Percentiles rank a stretch among this genome's conserved stretches.
phyloP scores from a whole-genome alignment of 2,888 invertebrate genomes.

The Gari tellinella region DNA sequence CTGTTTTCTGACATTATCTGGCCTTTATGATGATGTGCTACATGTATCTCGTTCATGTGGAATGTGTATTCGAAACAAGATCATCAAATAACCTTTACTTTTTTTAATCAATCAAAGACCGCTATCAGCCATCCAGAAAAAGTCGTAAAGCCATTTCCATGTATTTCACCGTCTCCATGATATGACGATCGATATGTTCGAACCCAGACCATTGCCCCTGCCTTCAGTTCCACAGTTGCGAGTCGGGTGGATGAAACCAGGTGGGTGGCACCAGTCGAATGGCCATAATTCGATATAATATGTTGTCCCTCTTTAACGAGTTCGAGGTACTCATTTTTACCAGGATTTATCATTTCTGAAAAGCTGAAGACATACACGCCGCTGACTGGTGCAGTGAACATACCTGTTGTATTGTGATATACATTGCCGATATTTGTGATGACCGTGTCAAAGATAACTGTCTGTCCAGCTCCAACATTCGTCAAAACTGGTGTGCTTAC shows the following conservation, averaged over 20 bases:
- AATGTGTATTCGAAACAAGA: too few species aligned
- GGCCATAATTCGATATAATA: slow-evolving; percentile 18
- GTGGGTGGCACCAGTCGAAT: slow-evolving; percentile 1
- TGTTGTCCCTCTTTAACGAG: slow-evolving; percentile 14
- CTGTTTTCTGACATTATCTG: too few species aligned
- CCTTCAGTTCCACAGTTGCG: slow-evolving; percentile 1
- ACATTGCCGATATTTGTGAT: slow-evolving; percentile 19
- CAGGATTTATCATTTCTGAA: slow-evolving; percentile 14
- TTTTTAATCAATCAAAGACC: background rate
- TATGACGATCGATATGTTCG: background rate
- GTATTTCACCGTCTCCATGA: slow-evolving; percentile 15
- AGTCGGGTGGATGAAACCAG: slow-evolving; percentile 9
- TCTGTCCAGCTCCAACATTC: slow-evolving; percentile 7
- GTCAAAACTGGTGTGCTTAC: background rate
- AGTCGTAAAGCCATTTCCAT: slow-evolving; percentile 19
- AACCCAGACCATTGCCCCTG: slow-evolving; percentile 17
- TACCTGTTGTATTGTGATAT: slow-evolving; percentile 11
- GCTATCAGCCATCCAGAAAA: slow-evolving; percentile 9
- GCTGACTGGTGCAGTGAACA: slow-evolving; percentile 19
- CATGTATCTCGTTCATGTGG: too few species aligned
- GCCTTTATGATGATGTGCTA: too few species aligned
- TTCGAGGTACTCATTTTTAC: slow-evolving; percentile 9
- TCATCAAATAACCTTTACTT: too few species aligned
- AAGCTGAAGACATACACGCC: slow-evolving; percentile 17
- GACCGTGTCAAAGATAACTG: slow-evolving; percentile 11